Evolutionary conservation across 2,797 vertebrate genomes (phyloP).

Genomic region (Hafferia zeledoni): DNA sequence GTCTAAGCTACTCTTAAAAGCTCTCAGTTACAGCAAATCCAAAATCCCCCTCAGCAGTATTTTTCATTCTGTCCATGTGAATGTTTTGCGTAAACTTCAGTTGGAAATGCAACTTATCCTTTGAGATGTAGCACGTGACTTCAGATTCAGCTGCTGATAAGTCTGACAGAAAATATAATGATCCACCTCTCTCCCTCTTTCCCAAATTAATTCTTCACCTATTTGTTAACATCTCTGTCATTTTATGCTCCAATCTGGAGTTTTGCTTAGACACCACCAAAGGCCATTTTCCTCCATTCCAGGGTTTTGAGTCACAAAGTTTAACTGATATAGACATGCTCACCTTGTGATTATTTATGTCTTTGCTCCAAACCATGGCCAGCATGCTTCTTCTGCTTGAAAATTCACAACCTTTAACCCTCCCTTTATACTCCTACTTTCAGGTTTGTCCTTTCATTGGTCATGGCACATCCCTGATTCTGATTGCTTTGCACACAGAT

Average conservation of each 20-base stretch:
- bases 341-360: neutral
- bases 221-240: neutral
- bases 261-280: neutral
- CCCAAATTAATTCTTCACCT: neutral
- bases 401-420: neutral
- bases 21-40: conserved; percentile 27
- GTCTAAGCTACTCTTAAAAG: conserved; percentile 48
- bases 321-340: neutral
- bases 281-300: neutral
- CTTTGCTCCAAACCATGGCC: neutral
- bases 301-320: neutral
- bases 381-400: neutral
- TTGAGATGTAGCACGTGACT: neutral
- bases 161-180: neutral
- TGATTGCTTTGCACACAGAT: neutral
- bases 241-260: neutral
- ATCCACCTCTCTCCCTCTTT: neutral
- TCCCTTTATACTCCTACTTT: neutral
- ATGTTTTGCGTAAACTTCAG: conserved; percentile 11
- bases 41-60: neutral
- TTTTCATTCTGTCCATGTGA: conserved; percentile 1
- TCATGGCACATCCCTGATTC: neutral
- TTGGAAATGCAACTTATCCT: neutral
- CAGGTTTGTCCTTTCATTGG: neutral
- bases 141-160: neutral